Evolutionary conservation across 2,888 invertebrate species (phyloP).

Genomic region (Caradrina clavipalpis): DNA sequence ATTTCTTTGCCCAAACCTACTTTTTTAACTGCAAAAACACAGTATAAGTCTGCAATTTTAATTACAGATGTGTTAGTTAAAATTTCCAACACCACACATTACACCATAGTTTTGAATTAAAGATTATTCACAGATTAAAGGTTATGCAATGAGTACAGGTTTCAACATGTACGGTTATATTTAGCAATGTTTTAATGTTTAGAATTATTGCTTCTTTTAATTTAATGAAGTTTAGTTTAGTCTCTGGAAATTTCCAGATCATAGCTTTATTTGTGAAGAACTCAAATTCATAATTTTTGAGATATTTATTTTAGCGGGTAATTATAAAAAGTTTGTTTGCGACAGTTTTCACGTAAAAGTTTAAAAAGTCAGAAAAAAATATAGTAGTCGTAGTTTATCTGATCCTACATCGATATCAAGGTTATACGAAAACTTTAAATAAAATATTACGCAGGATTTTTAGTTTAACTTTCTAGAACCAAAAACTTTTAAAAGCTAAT

Average conservation of each 20-base stretch:
- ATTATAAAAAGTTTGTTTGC: neutral
- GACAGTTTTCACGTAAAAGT: neutral
- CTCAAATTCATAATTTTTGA: neutral
- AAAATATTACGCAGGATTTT: conserved; percentile 4
- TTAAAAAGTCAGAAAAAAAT: neutral
- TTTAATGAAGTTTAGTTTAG: too few relatives aligned
- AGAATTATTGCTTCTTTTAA: neutral
- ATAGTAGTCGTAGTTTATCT: neutral
- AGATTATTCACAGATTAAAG: conserved; percentile 15
- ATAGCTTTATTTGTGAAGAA: too few relatives aligned
- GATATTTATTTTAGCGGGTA: neutral
- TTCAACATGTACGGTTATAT: conserved; percentile 44
- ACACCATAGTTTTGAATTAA: conserved; percentile 22
- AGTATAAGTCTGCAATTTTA: neutral
- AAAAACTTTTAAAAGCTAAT: conserved; percentile 35
- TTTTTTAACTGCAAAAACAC: too few relatives aligned
- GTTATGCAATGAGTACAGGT: conserved; percentile 45
- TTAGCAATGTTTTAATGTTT: conserved; percentile 26
- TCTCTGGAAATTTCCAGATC: conserved; percentile 42
- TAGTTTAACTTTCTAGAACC: conserved; percentile 45
- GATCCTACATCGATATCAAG: conserved; percentile 13
- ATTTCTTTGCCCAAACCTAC: too few relatives aligned
- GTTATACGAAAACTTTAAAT: conserved; percentile 19
- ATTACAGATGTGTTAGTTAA: neutral
- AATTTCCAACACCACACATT: neutral